Evolutionary conservation across 2,797 vertebrate genomes (phyloP), one percentile per base, ranked within the genome.

Genomic region (Rhabdomys pumilio): DNA sequence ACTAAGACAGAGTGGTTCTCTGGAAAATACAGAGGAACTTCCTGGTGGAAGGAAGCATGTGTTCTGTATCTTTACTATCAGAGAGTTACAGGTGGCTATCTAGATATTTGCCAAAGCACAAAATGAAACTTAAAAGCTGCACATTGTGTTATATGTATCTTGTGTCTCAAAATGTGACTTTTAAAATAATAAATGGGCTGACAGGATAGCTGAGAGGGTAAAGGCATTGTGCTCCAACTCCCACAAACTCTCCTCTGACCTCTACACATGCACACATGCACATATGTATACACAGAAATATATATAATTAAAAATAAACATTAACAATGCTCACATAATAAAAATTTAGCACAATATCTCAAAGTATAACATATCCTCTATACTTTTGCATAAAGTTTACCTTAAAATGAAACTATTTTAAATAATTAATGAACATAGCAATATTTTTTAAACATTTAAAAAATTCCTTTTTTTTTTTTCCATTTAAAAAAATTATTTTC

Each of bases 401-500:
- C 26, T 77, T 34, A 95, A 95, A 91, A 76, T 31, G 2, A 12
- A 90, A 57, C 63, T 86, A 80, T 81, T 72, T 79, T 61, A 75
- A 75, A 59, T 67, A 85, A 65, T 50, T 85, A 85, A 84, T 85
- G 19, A 65, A 65, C 82, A 44, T 6, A 63, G 38, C 38, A 63
- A 63, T 20, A 63, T 31, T 84, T 84, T 84, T 50, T 5, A 50
- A 63, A 84, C 13, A 44, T 6, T 73, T 84, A 61, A 63, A 29
- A 63, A 84, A 63, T 63, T 63, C 81, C 82, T 61, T 38, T 53
- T 79, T 79, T 5, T 82, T 92, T 59, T 88, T 22, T 76, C 55
- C 47, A 93, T 77, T 77, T 34, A 82, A 11, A 90, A 90, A 79
- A 80, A 61, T 85, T 79, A 91, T 93, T 92, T 93, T 82, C 57